These are phyloP conservation scores for Ctenoplectra terminalis DNA, from an alignment of 1,140 invertebrate genomes.

Conservation along the genomic window DNA sequence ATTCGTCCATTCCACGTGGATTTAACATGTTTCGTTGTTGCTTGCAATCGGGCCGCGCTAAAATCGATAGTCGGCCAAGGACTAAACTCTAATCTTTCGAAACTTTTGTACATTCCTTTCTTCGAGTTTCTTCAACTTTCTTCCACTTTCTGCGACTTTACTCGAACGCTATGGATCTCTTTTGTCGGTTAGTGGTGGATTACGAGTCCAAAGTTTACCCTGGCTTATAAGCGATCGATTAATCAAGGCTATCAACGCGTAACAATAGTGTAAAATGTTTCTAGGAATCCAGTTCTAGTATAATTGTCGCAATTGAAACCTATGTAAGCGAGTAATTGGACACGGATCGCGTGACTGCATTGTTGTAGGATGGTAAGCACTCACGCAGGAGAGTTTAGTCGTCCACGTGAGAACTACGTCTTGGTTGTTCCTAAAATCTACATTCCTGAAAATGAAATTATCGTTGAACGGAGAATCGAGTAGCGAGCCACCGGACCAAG, in stretches of 20 bases:
- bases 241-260: too few relatives aligned
- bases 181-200: too few relatives aligned
- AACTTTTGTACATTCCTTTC: background rate
- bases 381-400: too few relatives aligned
- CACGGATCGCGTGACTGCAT: background rate
- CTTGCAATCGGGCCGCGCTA: background rate
- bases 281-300: constrained; percentile 1
- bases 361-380: background rate
- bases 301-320: background rate
- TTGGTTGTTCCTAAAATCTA: background rate
- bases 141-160: background rate
- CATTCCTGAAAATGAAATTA: background rate
- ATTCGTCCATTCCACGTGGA: constrained; percentile 21
- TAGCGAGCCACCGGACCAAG: background rate
- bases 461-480: background rate
- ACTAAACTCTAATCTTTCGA: background rate
- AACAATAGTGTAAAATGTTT: too few relatives aligned
- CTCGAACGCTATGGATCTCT: background rate
- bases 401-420: background rate
- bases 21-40: constrained; percentile 48
- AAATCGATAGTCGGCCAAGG: background rate
- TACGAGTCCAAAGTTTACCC: too few relatives aligned
- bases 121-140: background rate
- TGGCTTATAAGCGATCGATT: too few relatives aligned
- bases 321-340: background rate